These are phyloP conservation scores for Lutjanus campechanus DNA, from an alignment of 2,797 vertebrate genomes.

Conservation along the genomic window DNA sequence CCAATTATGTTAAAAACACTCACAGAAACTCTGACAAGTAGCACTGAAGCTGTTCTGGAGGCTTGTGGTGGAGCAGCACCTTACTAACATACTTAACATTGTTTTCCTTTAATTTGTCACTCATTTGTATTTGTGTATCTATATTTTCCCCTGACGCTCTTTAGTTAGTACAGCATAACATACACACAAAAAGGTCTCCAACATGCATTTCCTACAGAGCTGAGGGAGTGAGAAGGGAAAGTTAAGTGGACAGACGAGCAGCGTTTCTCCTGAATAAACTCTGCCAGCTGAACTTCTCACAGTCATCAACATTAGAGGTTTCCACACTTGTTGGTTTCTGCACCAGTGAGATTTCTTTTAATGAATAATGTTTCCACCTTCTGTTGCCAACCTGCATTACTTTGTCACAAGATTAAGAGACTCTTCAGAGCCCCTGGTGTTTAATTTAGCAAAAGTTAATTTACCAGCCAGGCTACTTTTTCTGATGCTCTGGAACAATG, in stretches of 20 bases:
- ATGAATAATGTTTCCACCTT: constrained; percentile 53
- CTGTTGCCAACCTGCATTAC: constrained; percentile 40
- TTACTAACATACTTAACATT: no score
- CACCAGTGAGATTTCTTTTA: constrained; percentile 37
- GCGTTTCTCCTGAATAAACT: constrained; percentile 15
- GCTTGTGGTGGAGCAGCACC: no score
- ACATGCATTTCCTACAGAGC: neutral
- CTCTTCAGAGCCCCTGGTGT: constrained; percentile 45
- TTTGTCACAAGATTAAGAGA: constrained; percentile 60
- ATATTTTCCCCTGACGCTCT: neutral
- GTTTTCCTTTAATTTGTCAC: no score
- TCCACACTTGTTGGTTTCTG: constrained; percentile 44
- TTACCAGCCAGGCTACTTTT: constrained; percentile 32
- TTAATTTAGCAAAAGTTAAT: constrained; percentile 64
- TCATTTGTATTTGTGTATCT: neutral
- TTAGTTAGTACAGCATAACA: neutral
- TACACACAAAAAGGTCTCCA: neutral
- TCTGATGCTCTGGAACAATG: constrained; percentile 40
- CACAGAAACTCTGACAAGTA: no score
- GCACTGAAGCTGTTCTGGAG: no score
- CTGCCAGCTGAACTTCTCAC: constrained; percentile 36
- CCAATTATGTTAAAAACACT: no score
- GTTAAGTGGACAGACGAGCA: neutral
- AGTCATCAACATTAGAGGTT: constrained; percentile 23
- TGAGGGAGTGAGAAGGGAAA: neutral